phyloP scores from a whole-genome alignment of 2,888 invertebrate species.

The Carabus problematicus region DNA sequence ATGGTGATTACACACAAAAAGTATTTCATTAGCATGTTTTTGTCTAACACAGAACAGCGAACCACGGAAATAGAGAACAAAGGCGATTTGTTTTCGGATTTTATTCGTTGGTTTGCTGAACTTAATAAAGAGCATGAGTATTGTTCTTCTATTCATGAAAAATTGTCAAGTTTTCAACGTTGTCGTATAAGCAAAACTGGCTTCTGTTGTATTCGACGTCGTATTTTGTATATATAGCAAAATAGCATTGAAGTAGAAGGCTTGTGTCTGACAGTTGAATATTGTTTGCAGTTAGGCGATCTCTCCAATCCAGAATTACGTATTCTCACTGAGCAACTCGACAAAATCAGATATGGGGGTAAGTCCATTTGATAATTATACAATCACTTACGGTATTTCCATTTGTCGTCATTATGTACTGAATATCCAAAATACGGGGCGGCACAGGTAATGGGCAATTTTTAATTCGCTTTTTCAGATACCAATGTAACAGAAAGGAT shows the following conservation, averaged over 20 bases:
- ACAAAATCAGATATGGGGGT: conserved; percentile 92
- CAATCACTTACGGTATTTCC: conserved; percentile 12
- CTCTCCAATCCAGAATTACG: conserved; percentile 90
- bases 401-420: no score
- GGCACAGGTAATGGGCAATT: no score
- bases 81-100: conserved; percentile 10
- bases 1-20: background rate
- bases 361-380: conserved; percentile 54
- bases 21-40: background rate
- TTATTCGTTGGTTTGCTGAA: conserved; percentile 6
- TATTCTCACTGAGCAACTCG: conserved; percentile 89
- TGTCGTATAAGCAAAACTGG: no score
- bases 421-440: no score
- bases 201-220: no score
- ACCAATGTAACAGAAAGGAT: no score
- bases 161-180: background rate
- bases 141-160: conserved; percentile 22
- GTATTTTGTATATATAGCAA: no score
- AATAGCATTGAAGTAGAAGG: no score
- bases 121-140: conserved; percentile 12
- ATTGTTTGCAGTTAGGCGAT: conserved; percentile 83
- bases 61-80: background rate
- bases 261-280: conserved; percentile 39
- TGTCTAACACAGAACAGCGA: no score
- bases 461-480: no score